Evolutionary conservation across 2,113 vertebrate genomes (phyloP).

Genomic region (Halcyon senegalensis): DNA sequence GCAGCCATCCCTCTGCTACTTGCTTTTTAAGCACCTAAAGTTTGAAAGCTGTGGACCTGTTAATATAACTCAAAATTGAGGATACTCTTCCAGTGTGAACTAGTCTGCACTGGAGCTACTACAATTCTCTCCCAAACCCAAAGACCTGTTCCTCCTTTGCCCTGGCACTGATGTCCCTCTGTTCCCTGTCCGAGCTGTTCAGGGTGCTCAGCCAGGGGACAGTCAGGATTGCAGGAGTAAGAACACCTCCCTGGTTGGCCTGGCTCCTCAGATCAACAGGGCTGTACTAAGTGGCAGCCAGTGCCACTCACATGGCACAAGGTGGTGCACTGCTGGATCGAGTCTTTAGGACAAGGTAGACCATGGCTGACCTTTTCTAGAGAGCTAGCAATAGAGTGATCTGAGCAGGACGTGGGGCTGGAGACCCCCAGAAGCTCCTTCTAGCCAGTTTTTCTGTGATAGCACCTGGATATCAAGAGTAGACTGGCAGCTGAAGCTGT

Average conservation of each 20-base stretch:
- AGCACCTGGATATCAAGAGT: not conserved
- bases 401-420: not conserved
- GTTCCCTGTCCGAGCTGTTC: not conserved
- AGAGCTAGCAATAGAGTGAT: not conserved
- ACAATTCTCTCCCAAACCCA: not conserved
- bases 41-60: not conserved
- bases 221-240: not conserved
- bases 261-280: rapidly evolving
- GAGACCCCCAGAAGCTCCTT: not conserved
- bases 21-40: not conserved
- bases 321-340: rapidly evolving
- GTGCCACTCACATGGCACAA: not conserved
- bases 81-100: rapidly evolving
- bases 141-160: not conserved
- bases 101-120: not conserved
- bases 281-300: not conserved
- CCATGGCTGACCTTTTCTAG: not conserved
- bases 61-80: not conserved
- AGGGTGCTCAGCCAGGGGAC: not conserved
- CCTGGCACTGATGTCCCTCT: not conserved
- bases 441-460: not conserved
- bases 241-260: not conserved
- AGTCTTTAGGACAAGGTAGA: not conserved
- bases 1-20: not conserved
- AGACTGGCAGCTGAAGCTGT: not conserved